Base-by-base conservation (phyloP, 2,797 vertebrate genomes). In the Furcifer pardalis region DNA sequence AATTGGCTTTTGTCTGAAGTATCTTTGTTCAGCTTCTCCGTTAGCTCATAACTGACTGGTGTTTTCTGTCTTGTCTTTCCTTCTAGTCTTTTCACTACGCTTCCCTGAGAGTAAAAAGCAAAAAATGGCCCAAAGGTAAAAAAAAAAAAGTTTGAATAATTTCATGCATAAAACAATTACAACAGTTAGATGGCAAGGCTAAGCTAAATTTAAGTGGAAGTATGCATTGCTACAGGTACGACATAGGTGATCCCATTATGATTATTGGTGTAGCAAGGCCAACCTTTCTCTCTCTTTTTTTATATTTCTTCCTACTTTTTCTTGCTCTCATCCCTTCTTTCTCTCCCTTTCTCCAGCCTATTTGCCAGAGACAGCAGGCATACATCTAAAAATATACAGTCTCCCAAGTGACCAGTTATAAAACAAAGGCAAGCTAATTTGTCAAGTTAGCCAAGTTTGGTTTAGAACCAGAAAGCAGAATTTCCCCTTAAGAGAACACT, bases 61-160 rank as follows among this genome's bases (percentile, higher is more conserved):
- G 37, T 69, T 49, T 21, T 91, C 42, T 80, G 44, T 84, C 35
- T 89, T 63, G 84, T 85, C 49, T 85, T 84, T 46, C 76, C 83
- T 87, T 94, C 2, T 87, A 98, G 97, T 96, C 97, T 92, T 97
- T 97, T 91, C 97, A 97, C 94, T 97, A 97, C 92, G 96, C 97
- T 90, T 98, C 97, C 87, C 94, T 98, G 95, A 97, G 97, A 95
- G 97, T 97, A 73, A 98, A 97, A 97, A 97, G 97, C 96, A 98
- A 97, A 96, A 97, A 96, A 95, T 97, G 97, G 96, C 97, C 96
- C 93, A 98, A 97, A 97, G 97, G 97, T 98, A 95, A 89, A 72
- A n/a, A n/a, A n/a, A n/a, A n/a, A n/a, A n/a, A 80, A 59, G 15
- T 30, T 40, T 63, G 1, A 42, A 87, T 81, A 37, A 86, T 56